Percentiles rank a stretch among this genome's conserved stretches.
Evolutionary conservation across 1,140 invertebrate genomes (phyloP).

Genomic region (Helicoverpa armigera): DNA sequence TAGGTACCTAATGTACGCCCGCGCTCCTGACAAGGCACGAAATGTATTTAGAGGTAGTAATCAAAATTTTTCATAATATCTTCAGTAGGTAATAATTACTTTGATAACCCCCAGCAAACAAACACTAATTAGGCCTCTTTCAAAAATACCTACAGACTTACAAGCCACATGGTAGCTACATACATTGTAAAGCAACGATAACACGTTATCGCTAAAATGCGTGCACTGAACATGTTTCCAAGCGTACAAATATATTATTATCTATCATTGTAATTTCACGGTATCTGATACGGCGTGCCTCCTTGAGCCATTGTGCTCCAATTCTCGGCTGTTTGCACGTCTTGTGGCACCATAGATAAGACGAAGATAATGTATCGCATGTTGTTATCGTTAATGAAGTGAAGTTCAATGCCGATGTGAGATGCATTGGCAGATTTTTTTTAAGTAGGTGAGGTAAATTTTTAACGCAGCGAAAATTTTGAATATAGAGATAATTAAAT

Average conservation of each 20-base stretch:
- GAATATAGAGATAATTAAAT: background rate
- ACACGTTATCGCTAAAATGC: background rate
- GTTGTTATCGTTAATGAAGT: background rate
- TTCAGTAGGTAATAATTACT: too few species aligned
- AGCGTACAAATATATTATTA: background rate
- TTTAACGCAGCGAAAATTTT: background rate
- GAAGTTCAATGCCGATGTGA: conserved; percentile 29
- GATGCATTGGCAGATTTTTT: background rate
- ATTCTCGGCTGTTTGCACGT: conserved; percentile 4
- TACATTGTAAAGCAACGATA: background rate
- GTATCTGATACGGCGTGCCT: conserved; percentile 7
- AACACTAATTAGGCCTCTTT: too few species aligned
- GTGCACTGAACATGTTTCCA: background rate
- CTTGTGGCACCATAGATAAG: background rate
- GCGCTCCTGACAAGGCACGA: too few species aligned
- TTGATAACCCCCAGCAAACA: too few species aligned
- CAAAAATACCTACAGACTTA: too few species aligned
- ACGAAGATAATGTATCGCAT: background rate
- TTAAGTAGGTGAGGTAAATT: background rate
- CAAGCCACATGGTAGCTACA: background rate
- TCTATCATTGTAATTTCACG: conserved; percentile 4
- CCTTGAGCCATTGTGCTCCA: conserved; percentile 10
- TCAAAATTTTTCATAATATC: too few species aligned
- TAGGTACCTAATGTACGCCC: too few species aligned
- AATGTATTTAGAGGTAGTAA: too few species aligned